These are phyloP conservation scores for Syrmaticus mikado DNA, from an alignment of 2,113 vertebrate species.

Conservation along the genomic window DNA sequence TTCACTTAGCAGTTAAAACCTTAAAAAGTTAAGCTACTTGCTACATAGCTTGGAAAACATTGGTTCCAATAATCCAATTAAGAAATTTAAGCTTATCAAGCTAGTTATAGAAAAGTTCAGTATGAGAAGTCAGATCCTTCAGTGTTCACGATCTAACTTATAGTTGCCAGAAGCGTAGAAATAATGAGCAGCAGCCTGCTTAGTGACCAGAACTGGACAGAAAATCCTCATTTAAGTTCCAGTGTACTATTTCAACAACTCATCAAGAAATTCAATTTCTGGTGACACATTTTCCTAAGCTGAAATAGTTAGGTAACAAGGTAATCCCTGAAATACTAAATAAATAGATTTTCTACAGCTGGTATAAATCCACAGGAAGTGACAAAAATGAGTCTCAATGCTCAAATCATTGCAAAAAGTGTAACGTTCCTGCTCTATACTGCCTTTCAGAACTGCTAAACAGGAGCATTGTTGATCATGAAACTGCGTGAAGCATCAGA, in stretches of 20 bases:
- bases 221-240: background rate
- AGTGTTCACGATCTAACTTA: background rate
- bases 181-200: background rate
- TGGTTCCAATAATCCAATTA: background rate
- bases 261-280: background rate
- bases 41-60: background rate
- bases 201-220: background rate
- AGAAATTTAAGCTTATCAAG: background rate
- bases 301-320: background rate
- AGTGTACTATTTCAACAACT: background rate
- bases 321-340: background rate
- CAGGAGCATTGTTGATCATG: background rate
- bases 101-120: background rate
- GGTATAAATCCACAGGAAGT: background rate
- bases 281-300: background rate
- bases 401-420: conserved; percentile 18
- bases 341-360: background rate
- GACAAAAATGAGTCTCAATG: conserved; percentile 44
- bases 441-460: conserved; percentile 42
- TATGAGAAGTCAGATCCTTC: background rate
- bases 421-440: conserved; percentile 61
- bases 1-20: background rate
- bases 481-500: conserved; percentile 34
- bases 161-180: background rate
- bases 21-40: background rate